Evolutionary conservation across 2,888 invertebrate species (phyloP), one percentile per base, ranked within the genome.

Genomic region (Glaucopsyche alexis): DNA sequence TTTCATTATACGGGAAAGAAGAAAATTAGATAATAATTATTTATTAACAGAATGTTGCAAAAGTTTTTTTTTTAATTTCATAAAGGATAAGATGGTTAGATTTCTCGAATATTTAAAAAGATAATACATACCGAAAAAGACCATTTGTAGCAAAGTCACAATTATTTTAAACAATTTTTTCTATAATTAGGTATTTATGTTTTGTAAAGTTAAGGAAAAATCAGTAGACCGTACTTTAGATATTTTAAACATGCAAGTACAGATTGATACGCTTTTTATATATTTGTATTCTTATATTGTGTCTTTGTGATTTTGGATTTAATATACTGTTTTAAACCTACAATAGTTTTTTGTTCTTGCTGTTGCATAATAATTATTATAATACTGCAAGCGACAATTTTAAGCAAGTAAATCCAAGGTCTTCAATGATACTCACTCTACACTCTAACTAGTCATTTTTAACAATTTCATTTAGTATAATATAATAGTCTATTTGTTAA

Each of bases 381-480:
- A 29, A 0, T 29, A 29, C 29, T 29, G 29, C 29, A 1, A 29
- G 29, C 29, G 29, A 29, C 29, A 9, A 55, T 13, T 60, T 6
- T 19, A 11, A 60, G 38, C 60, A 13, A 60, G 13, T 60, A 60
- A 19, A 69, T 49, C 49, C 69, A 29, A 49, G 29, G 14, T 14
- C 45, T 47, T 14, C 14, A 47, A 29, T 8, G 69, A 11, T 29
- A 47, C 47, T 47, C 14, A 49, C 45, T 49, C 69, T 69, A 69
- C 69, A 47, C 14, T 47, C 29, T 69, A 84, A 82, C 88, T 88
- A 88, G 88, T 88, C 88, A 88, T 87, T 87, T 85, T 85, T 85
- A 85, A 84, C 81, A 80, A 82, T 79, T 79, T 80, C 78, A 79
- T 76, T 77, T 79, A 77, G 76, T 78, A 75, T 72, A 52, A 74